Evolutionary conservation across 2,797 vertebrate genomes (phyloP), one percentile per base, ranked within the genome.

Genomic region (Eidolon dupreanum): DNA sequence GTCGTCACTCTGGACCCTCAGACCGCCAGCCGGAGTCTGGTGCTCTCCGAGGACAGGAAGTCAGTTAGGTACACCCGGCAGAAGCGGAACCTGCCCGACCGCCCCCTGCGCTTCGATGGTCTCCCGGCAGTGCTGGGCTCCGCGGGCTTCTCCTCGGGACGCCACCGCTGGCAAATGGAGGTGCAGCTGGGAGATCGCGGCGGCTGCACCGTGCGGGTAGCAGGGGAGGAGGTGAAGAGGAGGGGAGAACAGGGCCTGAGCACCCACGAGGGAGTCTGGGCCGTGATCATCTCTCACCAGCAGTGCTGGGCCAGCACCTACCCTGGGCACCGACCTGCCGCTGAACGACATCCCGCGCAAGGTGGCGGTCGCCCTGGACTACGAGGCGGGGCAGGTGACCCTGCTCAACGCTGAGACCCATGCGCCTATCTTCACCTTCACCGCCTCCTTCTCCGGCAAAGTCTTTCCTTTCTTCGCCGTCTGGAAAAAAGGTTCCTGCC

Each of bases 151-250:
- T 93, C 97, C 57, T 98, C 98, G 0, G 90, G 96, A 3, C 38
- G n/a, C 41, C 96, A 88, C 82, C 38, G 7, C 71, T 90, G 96
- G 96, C 89, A 96, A 53, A 95, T 98, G 41, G 93, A 95, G n/a
- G 98, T 99, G 88, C 98, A 97, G 75, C 94, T 93, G 55, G 98
- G 98, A 84, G 98, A 98, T 0, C 98, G 98, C 87, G 98, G 98
- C 0, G 98, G 98, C 1, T 99, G 99, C 99, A 98, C 98, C 4
- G 98, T 99, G 13, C 99, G 99, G 0, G 98, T 99, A 92, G 99
- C 98, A 46, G 65, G 38, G 0, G 98, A 98, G 57, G 99, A 98
- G 0, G 98, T 99, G 90, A 98, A 98, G 96, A 97, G 98, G 77
- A 99, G 98, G 85, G 98, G 98, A 6, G 98, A 98, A 43, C 98